Percentiles rank a stretch among this genome's conserved stretches.
Conservation (phyloP, 2,888 invertebrate genomes). For the Eurytoma adleriae region DNA sequence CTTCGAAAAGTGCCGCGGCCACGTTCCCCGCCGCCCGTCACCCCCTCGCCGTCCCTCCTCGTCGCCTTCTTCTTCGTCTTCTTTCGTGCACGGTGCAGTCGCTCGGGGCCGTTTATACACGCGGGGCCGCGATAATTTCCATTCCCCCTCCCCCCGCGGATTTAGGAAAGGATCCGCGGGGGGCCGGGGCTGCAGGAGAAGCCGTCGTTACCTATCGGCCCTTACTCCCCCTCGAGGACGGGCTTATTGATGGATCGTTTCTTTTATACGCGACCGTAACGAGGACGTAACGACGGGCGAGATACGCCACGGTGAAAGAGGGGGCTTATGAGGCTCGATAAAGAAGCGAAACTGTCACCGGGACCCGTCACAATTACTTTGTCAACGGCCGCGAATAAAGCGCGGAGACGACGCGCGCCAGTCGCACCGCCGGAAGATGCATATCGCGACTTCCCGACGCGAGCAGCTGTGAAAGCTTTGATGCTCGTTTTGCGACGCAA, state of each 20-base stretch:
- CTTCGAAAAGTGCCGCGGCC: constrained; percentile 55
- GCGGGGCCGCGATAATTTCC: constrained; percentile 61
- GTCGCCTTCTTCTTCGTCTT: constrained; percentile 6
- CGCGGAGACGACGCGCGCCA: neutral
- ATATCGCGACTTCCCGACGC: neutral
- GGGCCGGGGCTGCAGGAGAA: constrained; percentile 21
- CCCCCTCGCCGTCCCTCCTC: constrained; percentile 19
- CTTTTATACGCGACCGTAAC: constrained; percentile 50
- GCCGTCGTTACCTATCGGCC: constrained; percentile 11
- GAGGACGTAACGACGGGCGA: constrained; percentile 49
- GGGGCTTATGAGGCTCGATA: constrained; percentile 49
- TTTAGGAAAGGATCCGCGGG: constrained; percentile 40
- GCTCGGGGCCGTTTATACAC: constrained; percentile 20
- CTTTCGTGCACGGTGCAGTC: neutral
- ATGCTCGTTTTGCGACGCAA: no score
- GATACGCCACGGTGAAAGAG: constrained; percentile 22
- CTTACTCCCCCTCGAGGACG: constrained; percentile 34
- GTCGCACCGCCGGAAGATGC: neutral
- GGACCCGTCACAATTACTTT: constrained; percentile 50
- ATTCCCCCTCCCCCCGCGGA: constrained; percentile 49
- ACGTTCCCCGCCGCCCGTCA: constrained; percentile 2
- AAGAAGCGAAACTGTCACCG: constrained; percentile 34
- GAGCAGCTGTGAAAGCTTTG: no score
- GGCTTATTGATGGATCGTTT: constrained; percentile 62
- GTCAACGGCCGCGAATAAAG: constrained; percentile 46